Base-by-base conservation (phyloP, 2,888 invertebrate genomes). In the Leptinotarsa peninsularis region DNA sequence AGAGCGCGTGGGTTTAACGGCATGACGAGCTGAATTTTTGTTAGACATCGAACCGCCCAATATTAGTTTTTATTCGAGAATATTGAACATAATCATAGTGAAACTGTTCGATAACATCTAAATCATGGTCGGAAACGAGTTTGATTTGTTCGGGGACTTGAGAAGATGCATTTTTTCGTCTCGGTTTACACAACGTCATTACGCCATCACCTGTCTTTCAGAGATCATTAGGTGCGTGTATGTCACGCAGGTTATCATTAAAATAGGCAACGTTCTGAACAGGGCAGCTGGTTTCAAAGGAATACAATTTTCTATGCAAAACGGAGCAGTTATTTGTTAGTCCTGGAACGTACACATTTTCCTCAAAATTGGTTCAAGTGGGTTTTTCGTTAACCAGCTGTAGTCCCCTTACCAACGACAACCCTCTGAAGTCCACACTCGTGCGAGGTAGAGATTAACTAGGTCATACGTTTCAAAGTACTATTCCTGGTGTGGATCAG, bases 61-160 rank as follows among this genome's bases (percentile, higher is more conserved):
- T 78, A 75, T 73, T 78, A 75, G 77, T 78, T 78, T 74, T 76
- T 74, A 75, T 75, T 78, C 74, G 75, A 75, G 75, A 73, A 75
- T 75, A 78, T 78, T 75, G 74, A 75, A 78, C 77, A 75, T 75
- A 78, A 78, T 78, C 77, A 78, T 69, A 71, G 73, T 73, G 74
- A 73, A 78, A 73, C 21, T 54, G 68, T 43, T 71, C 71, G 77
- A 78, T 78, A 78, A 78, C 77, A 75, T 78, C 77, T 78, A 78
- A 78, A 78, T 78, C 77, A 78, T 74, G 73, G 52, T 73, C 71
- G 66, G 69, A 72, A 78, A 78, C 77, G 71, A 75, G 77, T 78
- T 78, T 73, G 69, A 67, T 78, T 77, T 75, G 76, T 76, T 71
- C 68, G 58, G 71, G 54, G 69, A 69, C 56, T 56, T 56, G 69